Evolutionary conservation across 1,140 invertebrate genomes (phyloP).

Genomic region (Diorhabda carinulata): DNA sequence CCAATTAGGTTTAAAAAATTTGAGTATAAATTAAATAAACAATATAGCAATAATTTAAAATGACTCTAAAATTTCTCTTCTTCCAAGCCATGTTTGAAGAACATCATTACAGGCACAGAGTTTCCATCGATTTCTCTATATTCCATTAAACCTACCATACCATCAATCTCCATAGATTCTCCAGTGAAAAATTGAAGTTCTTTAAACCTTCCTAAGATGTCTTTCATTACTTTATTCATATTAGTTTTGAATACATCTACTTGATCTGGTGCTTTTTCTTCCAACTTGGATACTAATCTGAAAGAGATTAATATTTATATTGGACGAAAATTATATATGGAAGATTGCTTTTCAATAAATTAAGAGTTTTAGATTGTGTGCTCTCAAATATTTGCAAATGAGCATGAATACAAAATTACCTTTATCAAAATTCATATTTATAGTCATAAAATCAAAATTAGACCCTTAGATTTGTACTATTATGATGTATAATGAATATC

Average conservation of each 20-base stretch:
- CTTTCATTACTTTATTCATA: slow-evolving; percentile 94
- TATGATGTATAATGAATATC: too few species aligned
- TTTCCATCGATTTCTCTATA: slow-evolving; percentile 84
- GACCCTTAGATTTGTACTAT: too few species aligned
- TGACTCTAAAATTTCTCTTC: slow-evolving; percentile 85
- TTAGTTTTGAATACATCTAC: slow-evolving; percentile 87
- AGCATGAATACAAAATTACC: too few species aligned
- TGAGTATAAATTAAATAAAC: slow-evolving; percentile 20
- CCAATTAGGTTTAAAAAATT: too few species aligned
- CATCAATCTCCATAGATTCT: slow-evolving; percentile 91
- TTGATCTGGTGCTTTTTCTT: slow-evolving; percentile 75
- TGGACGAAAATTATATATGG: too few species aligned
- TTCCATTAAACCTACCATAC: slow-evolving; percentile 88
- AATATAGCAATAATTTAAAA: slow-evolving; percentile 23
- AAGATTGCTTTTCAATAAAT: too few species aligned
- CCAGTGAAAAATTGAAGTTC: slow-evolving; percentile 94
- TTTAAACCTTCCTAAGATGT: slow-evolving; percentile 86
- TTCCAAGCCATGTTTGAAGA: slow-evolving; percentile 91
- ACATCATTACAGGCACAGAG: slow-evolving; percentile 83
- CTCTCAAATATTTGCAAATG: too few species aligned
- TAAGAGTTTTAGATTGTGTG: too few species aligned
- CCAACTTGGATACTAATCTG: slow-evolving; percentile 76
- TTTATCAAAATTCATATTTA: too few species aligned
- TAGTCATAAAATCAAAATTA: too few species aligned
- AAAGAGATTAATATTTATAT: slow-evolving; percentile 39